These are phyloP conservation scores for Odontesthes bonariensis DNA, from an alignment of 2,113 vertebrate genomes.

Conservation along the genomic window DNA sequence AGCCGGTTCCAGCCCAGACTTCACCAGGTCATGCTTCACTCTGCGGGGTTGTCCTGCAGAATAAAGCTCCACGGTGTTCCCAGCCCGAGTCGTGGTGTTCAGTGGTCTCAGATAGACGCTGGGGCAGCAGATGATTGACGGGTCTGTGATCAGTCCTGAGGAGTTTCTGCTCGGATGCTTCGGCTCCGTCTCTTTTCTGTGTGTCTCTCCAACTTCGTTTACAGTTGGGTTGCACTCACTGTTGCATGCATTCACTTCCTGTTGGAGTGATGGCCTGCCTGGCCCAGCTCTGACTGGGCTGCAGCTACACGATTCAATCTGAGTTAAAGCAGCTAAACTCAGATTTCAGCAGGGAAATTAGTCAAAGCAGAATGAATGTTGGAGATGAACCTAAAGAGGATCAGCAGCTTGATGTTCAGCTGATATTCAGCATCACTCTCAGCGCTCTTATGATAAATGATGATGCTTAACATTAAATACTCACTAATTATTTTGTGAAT, in stretches of 20 bases:
- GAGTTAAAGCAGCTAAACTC: slow-evolving; percentile 1
- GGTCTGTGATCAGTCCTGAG: slow-evolving; percentile 48
- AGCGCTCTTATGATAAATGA: too few relatives aligned
- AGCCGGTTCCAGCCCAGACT: neutral
- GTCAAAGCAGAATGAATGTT: too few relatives aligned
- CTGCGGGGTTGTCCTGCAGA: neutral
- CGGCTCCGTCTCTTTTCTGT: neutral
- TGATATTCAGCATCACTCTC: too few relatives aligned
- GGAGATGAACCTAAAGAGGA: too few relatives aligned
- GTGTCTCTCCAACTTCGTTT: slow-evolving; percentile 17
- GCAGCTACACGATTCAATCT: neutral
- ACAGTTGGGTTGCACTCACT: slow-evolving; percentile 16
- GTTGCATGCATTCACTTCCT: slow-evolving; percentile 3
- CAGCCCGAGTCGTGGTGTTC: slow-evolving; percentile 7
- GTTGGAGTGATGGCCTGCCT: slow-evolving; percentile 30
- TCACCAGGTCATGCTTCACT: neutral
- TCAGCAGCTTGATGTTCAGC: too few relatives aligned
- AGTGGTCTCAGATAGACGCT: slow-evolving; percentile 4
- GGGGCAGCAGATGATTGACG: slow-evolving; percentile 42
- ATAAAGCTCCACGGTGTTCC: neutral
- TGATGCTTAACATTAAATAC: too few relatives aligned
- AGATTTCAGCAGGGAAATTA: too few relatives aligned
- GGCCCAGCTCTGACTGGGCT: neutral
- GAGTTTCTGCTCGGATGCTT: slow-evolving; percentile 42
- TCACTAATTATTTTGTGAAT: too few relatives aligned